Conservation (phyloP, 2,888 invertebrate genomes). For the Griposia aprilina region DNA sequence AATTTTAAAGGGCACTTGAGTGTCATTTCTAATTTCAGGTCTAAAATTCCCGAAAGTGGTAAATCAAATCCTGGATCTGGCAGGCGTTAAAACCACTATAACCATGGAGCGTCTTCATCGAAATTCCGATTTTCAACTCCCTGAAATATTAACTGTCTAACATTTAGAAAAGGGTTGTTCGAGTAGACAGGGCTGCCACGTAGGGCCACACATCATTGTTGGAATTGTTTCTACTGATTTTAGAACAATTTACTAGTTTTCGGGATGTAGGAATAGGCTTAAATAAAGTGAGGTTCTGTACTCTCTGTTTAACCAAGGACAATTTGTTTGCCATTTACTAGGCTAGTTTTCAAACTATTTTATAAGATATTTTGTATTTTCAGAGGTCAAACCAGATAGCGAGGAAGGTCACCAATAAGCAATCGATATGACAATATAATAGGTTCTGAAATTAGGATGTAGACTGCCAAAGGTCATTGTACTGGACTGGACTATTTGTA, state of each 20-base stretch:
- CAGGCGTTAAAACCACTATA: constrained; percentile 62
- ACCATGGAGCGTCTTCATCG: constrained; percentile 65
- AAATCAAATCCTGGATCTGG: constrained; percentile 47
- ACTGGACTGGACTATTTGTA: background rate
- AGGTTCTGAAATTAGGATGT: background rate
- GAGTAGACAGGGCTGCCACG: constrained; percentile 53
- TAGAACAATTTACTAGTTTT: background rate
- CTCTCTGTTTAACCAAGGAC: background rate
- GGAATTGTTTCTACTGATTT: constrained; percentile 3
- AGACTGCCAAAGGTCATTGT: background rate
- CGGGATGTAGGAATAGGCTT: background rate
- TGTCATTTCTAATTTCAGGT: constrained; percentile 16
- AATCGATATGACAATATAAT: background rate
- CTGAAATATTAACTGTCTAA: constrained; percentile 74
- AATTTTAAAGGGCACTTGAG: constrained; percentile 21
- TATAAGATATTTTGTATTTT: background rate
- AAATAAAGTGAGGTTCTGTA: background rate
- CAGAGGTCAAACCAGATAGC: background rate
- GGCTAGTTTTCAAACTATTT: background rate
- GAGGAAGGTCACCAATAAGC: too few species aligned
- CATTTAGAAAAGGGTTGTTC: constrained; percentile 71
- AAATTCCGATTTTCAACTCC: constrained; percentile 71
- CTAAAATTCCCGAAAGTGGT: constrained; percentile 30
- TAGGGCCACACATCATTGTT: background rate
- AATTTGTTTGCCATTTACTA: background rate